phyloP scores from a whole-genome alignment of 1,140 invertebrate genomes.

The Drosophila kepulauana region DNA sequence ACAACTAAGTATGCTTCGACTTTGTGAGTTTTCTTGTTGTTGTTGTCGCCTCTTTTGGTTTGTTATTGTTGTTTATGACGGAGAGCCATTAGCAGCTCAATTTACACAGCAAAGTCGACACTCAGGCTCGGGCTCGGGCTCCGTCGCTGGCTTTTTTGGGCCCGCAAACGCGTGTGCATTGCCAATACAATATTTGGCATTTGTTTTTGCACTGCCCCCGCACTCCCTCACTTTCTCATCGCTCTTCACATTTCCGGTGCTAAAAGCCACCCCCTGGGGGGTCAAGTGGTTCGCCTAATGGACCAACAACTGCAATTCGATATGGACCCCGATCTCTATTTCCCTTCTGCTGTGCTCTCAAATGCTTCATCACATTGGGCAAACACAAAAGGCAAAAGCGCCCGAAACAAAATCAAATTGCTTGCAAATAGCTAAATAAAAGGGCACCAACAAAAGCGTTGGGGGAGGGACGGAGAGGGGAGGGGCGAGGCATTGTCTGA shows the following conservation, averaged over 20 bases:
- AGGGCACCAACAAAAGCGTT: constrained; percentile 19
- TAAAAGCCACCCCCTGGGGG: constrained; percentile 56
- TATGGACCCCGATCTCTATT: constrained; percentile 32
- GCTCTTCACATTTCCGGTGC: constrained; percentile 43
- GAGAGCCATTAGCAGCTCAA: constrained; percentile 75
- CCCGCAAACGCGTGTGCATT: constrained; percentile 43
- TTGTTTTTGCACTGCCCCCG: constrained; percentile 43
- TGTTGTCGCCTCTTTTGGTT: constrained; percentile 17
- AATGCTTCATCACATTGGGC: constrained; percentile 60
- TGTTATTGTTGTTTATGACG: constrained; percentile 45
- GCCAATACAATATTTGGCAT: constrained; percentile 75
- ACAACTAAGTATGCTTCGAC: constrained; percentile 27
- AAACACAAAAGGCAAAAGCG: constrained; percentile 47
- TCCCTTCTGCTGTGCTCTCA: constrained; percentile 5
- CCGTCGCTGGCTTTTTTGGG: constrained; percentile 40
- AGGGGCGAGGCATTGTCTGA: constrained; percentile 19
- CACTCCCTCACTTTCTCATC: background rate
- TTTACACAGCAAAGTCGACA: constrained; percentile 60
- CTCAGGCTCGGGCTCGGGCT: constrained; percentile 6
- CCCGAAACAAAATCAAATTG: constrained; percentile 75
- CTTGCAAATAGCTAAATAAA: constrained; percentile 78
- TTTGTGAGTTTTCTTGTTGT: constrained; percentile 11
- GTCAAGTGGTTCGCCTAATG: constrained; percentile 74
- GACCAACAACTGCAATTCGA: constrained; percentile 76
- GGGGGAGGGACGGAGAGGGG: background rate